Conservation (phyloP, 2,888 invertebrate species). For the Panzeria rudis region DNA sequence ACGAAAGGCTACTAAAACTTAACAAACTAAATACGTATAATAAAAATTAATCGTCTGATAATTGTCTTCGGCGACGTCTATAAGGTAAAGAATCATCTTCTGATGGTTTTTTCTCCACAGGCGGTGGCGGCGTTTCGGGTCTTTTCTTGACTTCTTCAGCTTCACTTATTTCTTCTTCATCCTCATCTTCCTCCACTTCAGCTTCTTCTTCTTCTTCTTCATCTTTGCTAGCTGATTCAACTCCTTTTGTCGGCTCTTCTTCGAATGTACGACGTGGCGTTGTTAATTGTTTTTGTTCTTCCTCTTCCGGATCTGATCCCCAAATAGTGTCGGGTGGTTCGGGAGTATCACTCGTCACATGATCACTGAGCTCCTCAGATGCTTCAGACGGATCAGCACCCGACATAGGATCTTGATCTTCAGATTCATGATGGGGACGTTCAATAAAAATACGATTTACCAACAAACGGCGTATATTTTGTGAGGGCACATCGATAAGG, state of each 20-base stretch:
- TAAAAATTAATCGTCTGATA: slow-evolving; percentile 69
- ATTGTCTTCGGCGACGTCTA: slow-evolving; percentile 71
- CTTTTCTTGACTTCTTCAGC: slow-evolving; percentile 73
- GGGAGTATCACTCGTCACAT: slow-evolving; percentile 73
- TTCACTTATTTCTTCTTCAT: slow-evolving; percentile 73
- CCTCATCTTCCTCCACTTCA: slow-evolving; percentile 57
- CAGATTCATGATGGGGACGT: slow-evolving; percentile 73
- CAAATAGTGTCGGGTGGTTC: slow-evolving; percentile 84
- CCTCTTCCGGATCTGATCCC: slow-evolving; percentile 81
- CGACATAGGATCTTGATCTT: slow-evolving; percentile 59
- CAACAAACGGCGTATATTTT: slow-evolving; percentile 82
- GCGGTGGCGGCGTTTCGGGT: slow-evolving; percentile 65
- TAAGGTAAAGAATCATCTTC: slow-evolving; percentile 35
- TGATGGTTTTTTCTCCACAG: slow-evolving; percentile 37
- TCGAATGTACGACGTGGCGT: slow-evolving; percentile 72
- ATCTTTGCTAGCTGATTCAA: slow-evolving; percentile 25
- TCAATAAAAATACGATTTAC: slow-evolving; percentile 83
- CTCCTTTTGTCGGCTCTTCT: slow-evolving; percentile 36
- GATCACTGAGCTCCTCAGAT: slow-evolving; percentile 68
- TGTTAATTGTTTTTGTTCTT: slow-evolving; percentile 75
- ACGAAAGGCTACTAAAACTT: not conserved
- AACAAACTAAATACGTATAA: not conserved
- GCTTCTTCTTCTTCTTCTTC: slow-evolving; percentile 44
- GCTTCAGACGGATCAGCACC: slow-evolving; percentile 75
- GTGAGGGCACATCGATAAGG: slow-evolving; percentile 88